These are phyloP conservation scores for Caracal caracal DNA, from an alignment of 2,113 vertebrate species.

Conservation along the genomic window DNA sequence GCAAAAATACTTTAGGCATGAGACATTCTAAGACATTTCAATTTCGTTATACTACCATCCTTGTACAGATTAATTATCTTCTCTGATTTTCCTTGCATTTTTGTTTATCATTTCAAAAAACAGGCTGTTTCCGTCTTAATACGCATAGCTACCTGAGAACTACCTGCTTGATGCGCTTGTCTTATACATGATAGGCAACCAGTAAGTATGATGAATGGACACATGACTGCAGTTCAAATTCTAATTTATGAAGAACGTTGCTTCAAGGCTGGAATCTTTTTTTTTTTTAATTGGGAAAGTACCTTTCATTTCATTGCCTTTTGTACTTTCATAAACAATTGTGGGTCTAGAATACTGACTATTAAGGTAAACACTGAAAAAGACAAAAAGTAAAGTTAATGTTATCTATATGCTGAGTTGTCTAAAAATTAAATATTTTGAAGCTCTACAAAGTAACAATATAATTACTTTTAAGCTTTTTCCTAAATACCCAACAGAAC, in stretches of 20 bases:
- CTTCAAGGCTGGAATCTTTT: not conserved
- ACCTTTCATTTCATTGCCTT: not conserved
- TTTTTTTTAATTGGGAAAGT: not conserved
- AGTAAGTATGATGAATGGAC: not conserved
- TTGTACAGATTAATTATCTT: not conserved
- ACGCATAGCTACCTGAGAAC: not conserved
- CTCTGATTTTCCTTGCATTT: not conserved
- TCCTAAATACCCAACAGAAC: not conserved
- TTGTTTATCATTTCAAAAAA: not conserved
- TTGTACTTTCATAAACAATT: not conserved
- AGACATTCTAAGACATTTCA: not conserved
- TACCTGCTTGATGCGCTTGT: not conserved
- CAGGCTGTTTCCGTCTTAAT: not conserved
- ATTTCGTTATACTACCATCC: not conserved
- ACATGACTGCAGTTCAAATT: not conserved
- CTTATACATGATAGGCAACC: not conserved
- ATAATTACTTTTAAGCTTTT: not conserved
- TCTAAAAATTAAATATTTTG: constrained; percentile 23
- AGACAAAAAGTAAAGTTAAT: constrained; percentile 36
- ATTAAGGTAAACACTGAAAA: constrained; percentile 24
- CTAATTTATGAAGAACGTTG: not conserved
- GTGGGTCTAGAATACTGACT: not conserved
- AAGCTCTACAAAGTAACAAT: not conserved
- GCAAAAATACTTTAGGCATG: not conserved
- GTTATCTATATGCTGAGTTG: not conserved